Base-by-base conservation (phyloP, 2,888 invertebrate genomes). In the Leptopterna dolabrata region DNA sequence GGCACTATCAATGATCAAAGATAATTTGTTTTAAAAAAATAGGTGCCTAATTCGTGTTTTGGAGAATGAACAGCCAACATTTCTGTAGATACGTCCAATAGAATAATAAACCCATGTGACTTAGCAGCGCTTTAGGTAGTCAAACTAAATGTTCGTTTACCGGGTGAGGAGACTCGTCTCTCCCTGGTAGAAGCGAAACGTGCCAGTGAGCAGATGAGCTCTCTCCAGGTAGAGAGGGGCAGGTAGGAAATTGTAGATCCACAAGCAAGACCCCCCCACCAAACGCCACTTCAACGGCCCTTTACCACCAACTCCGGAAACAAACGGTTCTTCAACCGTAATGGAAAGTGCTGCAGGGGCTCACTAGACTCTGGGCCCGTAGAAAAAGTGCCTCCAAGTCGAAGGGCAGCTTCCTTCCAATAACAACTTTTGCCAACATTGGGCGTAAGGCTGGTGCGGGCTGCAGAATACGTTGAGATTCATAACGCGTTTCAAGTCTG, bases 201-300 rank as follows among this genome's bases (percentile, higher is more conserved):
- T 63, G 63, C 19, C 63, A 63, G 63, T 63, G 63, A 63, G 63
- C 63, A 63, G 63, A 63, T 63, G 63, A 63, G 63, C 63, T 63
- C 63, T 63, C 63, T 63, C 63, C 63, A 19, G 47, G 14, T 16
- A 13, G 16, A 27, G 63, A 11, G 9, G 24, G 19, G 63, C 19
- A 19, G 63, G 63, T 63, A 24, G 63, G 24, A 63, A 63, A 24
- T 24, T 63, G 63, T 63, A 19, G 63, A 47, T 47, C 47, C 47
- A 47, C 47, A 16, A 16, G 47, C 47, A 14, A 47, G 63, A 63
- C 63, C 63, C 24, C 11, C 63, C 63, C n/a, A 19, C 63, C n/a
- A n/a, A n/a, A n/a, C n/a, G n/a, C n/a, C n/a, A n/a, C n/a, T n/a
- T n/a, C n/a, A n/a, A n/a, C n/a, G n/a, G n/a, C n/a, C n/a, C n/a